Conservation (phyloP, 2,113 vertebrate species). For the Dissostichus mawsoni region DNA sequence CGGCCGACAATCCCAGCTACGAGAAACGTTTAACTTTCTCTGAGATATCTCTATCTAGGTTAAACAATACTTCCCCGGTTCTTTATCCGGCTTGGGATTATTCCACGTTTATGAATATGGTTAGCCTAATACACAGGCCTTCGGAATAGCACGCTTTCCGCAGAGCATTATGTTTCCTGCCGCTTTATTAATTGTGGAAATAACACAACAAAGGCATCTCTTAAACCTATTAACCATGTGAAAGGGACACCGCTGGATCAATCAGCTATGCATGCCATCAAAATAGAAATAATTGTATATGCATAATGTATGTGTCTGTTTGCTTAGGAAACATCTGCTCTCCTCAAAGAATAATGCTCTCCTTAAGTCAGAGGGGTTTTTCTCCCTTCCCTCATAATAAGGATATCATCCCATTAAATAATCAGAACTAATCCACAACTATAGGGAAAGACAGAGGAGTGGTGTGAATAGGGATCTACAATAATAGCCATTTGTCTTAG, state of each 20-base stretch:
- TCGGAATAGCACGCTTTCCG: constrained; percentile 53
- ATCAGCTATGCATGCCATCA: constrained; percentile 87
- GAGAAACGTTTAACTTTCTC: constrained; percentile 54
- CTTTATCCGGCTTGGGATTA: constrained; percentile 65
- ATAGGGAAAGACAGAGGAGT: constrained; percentile 38
- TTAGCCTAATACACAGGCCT: constrained; percentile 58
- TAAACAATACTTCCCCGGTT: constrained; percentile 50
- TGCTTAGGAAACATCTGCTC: constrained; percentile 90
- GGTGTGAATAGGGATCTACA: constrained; percentile 41
- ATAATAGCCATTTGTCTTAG: constrained; percentile 32
- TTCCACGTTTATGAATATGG: constrained; percentile 63
- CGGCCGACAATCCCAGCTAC: constrained; percentile 8
- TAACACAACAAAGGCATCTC: constrained; percentile 88
- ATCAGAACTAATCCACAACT: constrained; percentile 75
- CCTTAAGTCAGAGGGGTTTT: constrained; percentile 75
- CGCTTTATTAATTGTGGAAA: constrained; percentile 90
- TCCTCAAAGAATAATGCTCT: constrained; percentile 87
- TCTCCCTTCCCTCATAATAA: constrained; percentile 73
- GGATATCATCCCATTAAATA: constrained; percentile 82
- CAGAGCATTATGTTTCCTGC: constrained; percentile 63
- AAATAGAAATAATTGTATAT: constrained; percentile 90
- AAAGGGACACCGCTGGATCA: constrained; percentile 88
- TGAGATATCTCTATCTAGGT: constrained; percentile 57
- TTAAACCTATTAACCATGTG: constrained; percentile 91
- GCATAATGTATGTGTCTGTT: constrained; percentile 90